Evolutionary conservation across 2,113 vertebrate species (phyloP), one percentile per base, ranked within the genome.

Genomic region (Gavialis gangeticus): DNA sequence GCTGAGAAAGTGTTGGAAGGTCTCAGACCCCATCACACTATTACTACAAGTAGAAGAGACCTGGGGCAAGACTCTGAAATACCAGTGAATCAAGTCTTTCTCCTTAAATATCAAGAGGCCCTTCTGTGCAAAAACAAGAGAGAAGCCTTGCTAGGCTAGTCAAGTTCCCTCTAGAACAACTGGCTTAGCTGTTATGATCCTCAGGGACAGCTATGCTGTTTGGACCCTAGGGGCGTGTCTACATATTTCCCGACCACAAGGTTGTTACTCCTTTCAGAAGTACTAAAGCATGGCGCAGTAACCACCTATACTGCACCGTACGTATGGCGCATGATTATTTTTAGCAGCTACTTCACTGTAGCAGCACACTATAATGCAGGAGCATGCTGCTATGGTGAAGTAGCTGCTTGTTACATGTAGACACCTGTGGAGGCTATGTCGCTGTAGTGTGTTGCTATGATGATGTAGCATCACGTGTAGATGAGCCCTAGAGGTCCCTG

Each of bases 1-100:
- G 19, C 75, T 88, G 46, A 64, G 75, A 69, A 25, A 91, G 57
- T 6, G 4, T 46, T 95, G 84, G 93, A 95, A 93, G 88, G 94
- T 94, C 69, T 87, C 84, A 62, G 79, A 58, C 90, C 24, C 7
- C 46, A 46, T 46, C 46, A 46, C 46, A 46, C 46, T 46, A 46
- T 46, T 46, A 46, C 46, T 46, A 46, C 46, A 46, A 46, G 46
- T 46, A 9, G 46, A 46, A 0, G 6, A 92, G 76, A 54, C 78
- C 67, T 67, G 34, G 3, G 5, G 63, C 82, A 85, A 96, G 87
- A 69, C 77, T 34, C 10, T 69, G 11, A 69, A 10, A 69, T 11
- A 69, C 67, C 30, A 69, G n/a, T 30, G 30, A 69, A 19, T 69
- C 67, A 69, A 19, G 34, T 12, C 18, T 69, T 69, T n/a, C n/a